A percentile compares a stretch with the other conserved stretches of the same genome.
Conservation (phyloP, 2,888 invertebrate genomes). For the Megastigmus dorsalis region DNA sequence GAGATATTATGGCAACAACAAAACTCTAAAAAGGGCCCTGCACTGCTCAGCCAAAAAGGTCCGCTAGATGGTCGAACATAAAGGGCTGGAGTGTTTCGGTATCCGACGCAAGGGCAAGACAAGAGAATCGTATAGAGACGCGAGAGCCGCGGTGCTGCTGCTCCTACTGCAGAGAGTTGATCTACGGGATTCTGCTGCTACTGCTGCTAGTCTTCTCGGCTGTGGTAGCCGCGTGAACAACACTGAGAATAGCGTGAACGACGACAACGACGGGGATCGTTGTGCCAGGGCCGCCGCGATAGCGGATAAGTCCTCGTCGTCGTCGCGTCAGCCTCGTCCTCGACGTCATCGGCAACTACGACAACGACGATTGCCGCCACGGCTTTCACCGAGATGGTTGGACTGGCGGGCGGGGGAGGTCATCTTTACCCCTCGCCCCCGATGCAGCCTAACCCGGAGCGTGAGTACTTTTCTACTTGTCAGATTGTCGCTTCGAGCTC, state of each 20-base stretch:
- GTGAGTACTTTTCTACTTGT: too few relatives aligned
- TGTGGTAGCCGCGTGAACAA: neutral
- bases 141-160: neutral
- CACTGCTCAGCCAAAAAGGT: neutral
- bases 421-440: conserved; percentile 78
- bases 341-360: conserved; percentile 24
- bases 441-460: conserved; percentile 78
- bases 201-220: too few relatives aligned
- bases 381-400: conserved; percentile 77
- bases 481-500: too few relatives aligned
- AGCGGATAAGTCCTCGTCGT: neutral
- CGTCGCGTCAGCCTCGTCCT: neutral
- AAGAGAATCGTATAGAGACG: conserved; percentile 30
- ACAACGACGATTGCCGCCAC: conserved; percentile 67
- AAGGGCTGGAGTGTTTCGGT: conserved; percentile 58
- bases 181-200: too few relatives aligned
- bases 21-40: conserved; percentile 7
- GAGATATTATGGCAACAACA: conserved; percentile 46
- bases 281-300: conserved; percentile 8
- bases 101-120: conserved; percentile 58
- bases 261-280: conserved; percentile 3
- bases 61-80: conserved; percentile 66
- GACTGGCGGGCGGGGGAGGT: conserved; percentile 77
- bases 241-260: neutral
- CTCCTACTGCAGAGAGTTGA: too few relatives aligned